These are phyloP conservation scores for Lasiurus cinereus DNA, from an alignment of 2,113 vertebrate genomes.

Conservation along the genomic window DNA sequence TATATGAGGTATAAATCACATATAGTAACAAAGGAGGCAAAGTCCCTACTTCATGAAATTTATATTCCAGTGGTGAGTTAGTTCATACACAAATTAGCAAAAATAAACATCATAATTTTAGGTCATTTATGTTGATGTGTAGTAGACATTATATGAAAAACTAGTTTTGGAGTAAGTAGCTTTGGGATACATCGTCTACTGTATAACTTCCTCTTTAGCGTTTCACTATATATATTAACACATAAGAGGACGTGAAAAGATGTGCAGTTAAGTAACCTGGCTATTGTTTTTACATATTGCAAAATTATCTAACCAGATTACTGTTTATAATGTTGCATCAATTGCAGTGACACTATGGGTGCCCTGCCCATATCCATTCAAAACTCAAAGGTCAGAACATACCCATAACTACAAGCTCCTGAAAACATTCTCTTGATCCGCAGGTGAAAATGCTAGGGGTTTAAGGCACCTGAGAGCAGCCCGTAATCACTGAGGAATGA, in stretches of 20 bases:
- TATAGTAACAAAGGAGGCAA: neutral
- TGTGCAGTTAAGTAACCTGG: neutral
- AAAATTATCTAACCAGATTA: neutral
- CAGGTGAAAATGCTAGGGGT: too few relatives aligned
- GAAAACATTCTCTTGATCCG: neutral
- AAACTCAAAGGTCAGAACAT: neutral
- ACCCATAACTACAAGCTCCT: neutral
- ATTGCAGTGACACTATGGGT: neutral
- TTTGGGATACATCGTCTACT: neutral
- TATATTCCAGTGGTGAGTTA: neutral
- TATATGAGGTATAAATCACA: neutral
- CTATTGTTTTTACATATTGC: neutral
- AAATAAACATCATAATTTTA: neutral
- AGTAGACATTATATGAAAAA: neutral
- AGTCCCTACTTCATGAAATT: neutral
- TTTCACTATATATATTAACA: neutral
- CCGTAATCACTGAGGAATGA: too few relatives aligned
- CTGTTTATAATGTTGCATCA: neutral
- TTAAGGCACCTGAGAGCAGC: neutral
- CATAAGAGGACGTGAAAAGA: neutral
- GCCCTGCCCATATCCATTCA: neutral
- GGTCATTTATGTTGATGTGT: neutral
- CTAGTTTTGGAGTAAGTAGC: neutral
- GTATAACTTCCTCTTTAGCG: neutral
- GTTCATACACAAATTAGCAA: neutral